These are phyloP conservation scores for Drosophila yakuba DNA, from an alignment of 1,140 invertebrate species.

Conservation along the genomic window DNA sequence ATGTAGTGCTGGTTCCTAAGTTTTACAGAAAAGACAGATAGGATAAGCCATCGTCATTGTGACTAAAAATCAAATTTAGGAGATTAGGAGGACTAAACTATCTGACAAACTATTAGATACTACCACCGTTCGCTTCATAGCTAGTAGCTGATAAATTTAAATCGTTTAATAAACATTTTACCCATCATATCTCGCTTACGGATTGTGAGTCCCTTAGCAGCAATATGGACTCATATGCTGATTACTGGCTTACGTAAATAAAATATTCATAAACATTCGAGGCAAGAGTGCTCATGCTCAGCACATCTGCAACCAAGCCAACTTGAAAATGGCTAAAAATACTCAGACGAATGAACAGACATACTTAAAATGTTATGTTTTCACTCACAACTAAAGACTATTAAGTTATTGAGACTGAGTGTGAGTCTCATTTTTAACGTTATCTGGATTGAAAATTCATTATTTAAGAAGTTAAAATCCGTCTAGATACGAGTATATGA, in stretches of 20 bases:
- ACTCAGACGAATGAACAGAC: background rate
- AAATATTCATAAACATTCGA: constrained; percentile 61
- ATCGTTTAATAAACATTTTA: constrained; percentile 27
- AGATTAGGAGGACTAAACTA: background rate
- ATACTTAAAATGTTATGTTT: background rate
- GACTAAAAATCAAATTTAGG: background rate
- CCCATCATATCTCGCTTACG: constrained; percentile 9
- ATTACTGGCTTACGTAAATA: constrained; percentile 56
- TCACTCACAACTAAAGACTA: background rate
- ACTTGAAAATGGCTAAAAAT: constrained; percentile 52
- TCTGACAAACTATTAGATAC: too few relatives aligned
- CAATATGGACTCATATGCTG: constrained; percentile 57
- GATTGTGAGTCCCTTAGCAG: constrained; percentile 44
- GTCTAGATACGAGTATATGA: too few relatives aligned
- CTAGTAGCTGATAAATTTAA: constrained; percentile 18
- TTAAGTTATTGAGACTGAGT: background rate
- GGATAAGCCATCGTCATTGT: too few relatives aligned
- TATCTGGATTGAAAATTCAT: background rate
- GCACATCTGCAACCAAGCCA: constrained; percentile 5
- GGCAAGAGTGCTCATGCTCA: background rate
- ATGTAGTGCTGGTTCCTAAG: too few relatives aligned
- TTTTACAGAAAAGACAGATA: background rate
- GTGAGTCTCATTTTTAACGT: background rate
- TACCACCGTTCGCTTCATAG: background rate
- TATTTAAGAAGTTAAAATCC: background rate